phyloP scores from a whole-genome alignment of 1,140 invertebrate species.

The Cataglyphis hispanica region DNA sequence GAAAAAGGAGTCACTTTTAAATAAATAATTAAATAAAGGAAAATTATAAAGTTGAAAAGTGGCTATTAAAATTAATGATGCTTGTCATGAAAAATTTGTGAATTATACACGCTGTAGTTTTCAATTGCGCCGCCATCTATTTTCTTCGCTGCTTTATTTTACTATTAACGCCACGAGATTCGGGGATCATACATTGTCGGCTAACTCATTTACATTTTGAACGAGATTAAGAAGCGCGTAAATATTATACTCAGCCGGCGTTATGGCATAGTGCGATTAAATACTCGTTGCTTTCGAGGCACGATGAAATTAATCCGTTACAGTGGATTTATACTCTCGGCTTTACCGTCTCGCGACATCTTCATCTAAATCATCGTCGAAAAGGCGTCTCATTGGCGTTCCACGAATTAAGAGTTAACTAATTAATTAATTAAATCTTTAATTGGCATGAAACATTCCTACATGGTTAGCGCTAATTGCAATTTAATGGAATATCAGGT shows the following conservation, averaged over 20 bases:
- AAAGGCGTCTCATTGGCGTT: constrained; percentile 70
- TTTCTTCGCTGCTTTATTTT: background rate
- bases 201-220: constrained; percentile 46
- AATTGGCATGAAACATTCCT: constrained; percentile 68
- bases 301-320: constrained; percentile 83
- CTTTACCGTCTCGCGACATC: constrained; percentile 69
- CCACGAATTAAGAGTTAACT: constrained; percentile 58
- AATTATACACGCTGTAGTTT: background rate
- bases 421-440: constrained; percentile 81
- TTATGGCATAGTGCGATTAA: constrained; percentile 72
- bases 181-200: constrained; percentile 1
- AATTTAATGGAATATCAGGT: constrained; percentile 48
- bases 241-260: constrained; percentile 44
- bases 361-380: constrained; percentile 80
- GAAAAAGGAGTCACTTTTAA: background rate
- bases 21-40: background rate
- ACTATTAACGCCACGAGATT: background rate
- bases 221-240: constrained; percentile 33
- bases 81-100: constrained; percentile 1
- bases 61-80: background rate
- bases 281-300: constrained; percentile 78
- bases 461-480: constrained; percentile 33
- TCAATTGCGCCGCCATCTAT: constrained; percentile 11
- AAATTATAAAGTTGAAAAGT: background rate
- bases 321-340: constrained; percentile 81